Evolutionary conservation across 2,113 vertebrate species (phyloP).

Genomic region (Euleptes europaea): DNA sequence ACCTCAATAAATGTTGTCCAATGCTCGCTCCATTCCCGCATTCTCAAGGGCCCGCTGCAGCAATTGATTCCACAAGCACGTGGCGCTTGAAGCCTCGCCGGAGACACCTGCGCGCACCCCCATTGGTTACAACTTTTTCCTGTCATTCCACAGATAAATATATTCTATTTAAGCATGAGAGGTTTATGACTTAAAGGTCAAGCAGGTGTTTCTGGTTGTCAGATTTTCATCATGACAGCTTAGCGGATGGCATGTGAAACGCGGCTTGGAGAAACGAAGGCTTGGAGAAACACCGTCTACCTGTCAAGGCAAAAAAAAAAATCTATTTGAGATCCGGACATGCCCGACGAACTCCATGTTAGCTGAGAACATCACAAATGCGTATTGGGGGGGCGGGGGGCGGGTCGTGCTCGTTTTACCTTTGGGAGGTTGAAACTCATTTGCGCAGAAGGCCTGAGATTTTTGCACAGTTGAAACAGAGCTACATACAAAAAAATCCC

Average conservation of each 20-base stretch:
- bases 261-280: background rate
- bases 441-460: background rate
- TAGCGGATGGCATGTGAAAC: conserved; percentile 6
- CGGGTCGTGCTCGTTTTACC: background rate
- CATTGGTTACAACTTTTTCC: background rate
- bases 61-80: no score
- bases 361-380: background rate
- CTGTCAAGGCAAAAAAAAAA: background rate
- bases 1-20: background rate
- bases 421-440: background rate
- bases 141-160: conserved; percentile 8
- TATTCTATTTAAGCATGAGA: conserved; percentile 19
- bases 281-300: background rate
- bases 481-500: no score
- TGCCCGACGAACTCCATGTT: background rate
- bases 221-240: conserved; percentile 6
- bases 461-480: background rate
- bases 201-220: conserved; percentile 12
- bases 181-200: conserved; percentile 27
- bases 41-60: background rate
- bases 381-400: no score
- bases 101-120: background rate
- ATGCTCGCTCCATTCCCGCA: background rate
- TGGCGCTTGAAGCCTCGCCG: background rate
- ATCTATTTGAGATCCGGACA: background rate